phyloP scores from a whole-genome alignment of 2,888 invertebrate genomes.

The Philopedon plagiatum region DNA sequence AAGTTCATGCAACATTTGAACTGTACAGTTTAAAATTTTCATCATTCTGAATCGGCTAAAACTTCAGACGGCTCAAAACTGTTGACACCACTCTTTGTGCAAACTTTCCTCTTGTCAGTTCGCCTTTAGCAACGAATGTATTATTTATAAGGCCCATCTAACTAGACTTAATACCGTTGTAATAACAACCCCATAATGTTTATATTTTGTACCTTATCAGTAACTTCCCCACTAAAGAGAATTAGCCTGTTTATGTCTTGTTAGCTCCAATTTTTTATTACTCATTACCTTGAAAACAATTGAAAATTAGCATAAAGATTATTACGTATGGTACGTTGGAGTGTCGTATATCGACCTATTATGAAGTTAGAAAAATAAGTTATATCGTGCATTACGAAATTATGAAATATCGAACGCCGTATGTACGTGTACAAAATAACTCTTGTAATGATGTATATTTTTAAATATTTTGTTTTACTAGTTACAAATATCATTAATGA shows the following conservation, averaged over 20 bases:
- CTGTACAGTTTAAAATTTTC: constrained; percentile 26
- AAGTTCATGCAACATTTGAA: not conserved
- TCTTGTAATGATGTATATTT: too few relatives aligned
- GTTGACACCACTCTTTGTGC: constrained; percentile 30
- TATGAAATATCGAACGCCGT: too few relatives aligned
- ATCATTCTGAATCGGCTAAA: constrained; percentile 37
- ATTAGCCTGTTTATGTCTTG: not conserved
- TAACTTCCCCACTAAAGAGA: not conserved
- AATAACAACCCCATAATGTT: not conserved
- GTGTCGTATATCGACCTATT: too few relatives aligned
- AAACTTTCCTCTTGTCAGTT: constrained; percentile 31
- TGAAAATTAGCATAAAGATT: too few relatives aligned
- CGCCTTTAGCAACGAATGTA: constrained; percentile 27
- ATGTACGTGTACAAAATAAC: too few relatives aligned
- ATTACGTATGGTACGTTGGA: too few relatives aligned
- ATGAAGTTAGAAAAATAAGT: too few relatives aligned
- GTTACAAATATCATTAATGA: too few relatives aligned
- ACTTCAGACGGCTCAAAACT: constrained; percentile 39
- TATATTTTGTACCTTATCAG: not conserved
- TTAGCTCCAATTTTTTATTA: too few relatives aligned
- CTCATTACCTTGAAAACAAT: too few relatives aligned
- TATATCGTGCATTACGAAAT: too few relatives aligned
- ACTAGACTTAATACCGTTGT: constrained; percentile 14
- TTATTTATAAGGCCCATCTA: constrained; percentile 25
- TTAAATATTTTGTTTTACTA: too few relatives aligned